Conservation (phyloP, 2,113 vertebrate genomes). For the Malurus alboscapulatus region DNA sequence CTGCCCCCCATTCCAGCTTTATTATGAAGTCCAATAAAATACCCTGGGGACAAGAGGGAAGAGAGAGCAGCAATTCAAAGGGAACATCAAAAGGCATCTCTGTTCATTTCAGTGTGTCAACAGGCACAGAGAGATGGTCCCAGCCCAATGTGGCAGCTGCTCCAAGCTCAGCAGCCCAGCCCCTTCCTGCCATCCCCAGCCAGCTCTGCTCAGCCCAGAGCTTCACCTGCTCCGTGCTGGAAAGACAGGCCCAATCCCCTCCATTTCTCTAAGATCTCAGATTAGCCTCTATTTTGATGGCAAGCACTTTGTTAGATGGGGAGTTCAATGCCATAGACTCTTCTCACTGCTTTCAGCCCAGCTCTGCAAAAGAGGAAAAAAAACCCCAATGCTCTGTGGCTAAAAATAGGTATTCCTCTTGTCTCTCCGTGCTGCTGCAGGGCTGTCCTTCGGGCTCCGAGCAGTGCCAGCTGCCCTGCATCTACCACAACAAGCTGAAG, state of each 20-base stretch:
- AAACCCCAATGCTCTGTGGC: not conserved
- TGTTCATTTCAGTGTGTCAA: not conserved
- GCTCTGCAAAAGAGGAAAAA: not conserved
- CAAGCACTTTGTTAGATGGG: not conserved
- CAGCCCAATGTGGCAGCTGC: not conserved
- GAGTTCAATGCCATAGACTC: not conserved
- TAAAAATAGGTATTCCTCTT: not conserved
- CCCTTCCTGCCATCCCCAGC: not conserved
- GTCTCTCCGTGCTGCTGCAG: not conserved
- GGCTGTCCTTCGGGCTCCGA: not conserved
- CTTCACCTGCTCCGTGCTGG: not conserved
- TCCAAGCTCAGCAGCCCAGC: not conserved
- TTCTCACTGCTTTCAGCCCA: not conserved
- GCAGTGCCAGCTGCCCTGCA: not conserved
- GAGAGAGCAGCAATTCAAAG: not conserved
- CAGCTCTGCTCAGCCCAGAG: not conserved
- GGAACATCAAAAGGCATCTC: constrained; percentile 13
- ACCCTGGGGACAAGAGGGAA: not conserved
- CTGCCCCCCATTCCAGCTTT: not conserved
- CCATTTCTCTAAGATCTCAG: not conserved
- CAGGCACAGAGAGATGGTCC: not conserved
- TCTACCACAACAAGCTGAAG: not conserved
- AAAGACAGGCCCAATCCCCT: not conserved
- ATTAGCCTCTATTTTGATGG: not conserved
- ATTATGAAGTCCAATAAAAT: not conserved